Conservation (phyloP, 37 sponge, comb jelly and placozoan species). For the Spongilla lacustris region DNA sequence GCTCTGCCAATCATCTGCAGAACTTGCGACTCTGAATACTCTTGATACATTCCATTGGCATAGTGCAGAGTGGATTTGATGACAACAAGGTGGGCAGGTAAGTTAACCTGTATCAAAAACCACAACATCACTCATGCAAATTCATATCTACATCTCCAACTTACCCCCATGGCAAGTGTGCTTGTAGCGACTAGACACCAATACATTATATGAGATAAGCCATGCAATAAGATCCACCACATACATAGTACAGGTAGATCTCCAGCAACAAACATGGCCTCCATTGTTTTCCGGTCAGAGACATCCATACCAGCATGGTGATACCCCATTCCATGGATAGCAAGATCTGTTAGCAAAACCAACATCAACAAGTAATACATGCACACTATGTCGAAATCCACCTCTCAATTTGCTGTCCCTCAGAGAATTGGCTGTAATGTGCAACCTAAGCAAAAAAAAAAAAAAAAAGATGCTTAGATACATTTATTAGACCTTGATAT, state of each 20-base stretch:
- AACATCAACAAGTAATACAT: neutral
- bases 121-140: neutral
- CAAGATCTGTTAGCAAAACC: conserved; percentile 53
- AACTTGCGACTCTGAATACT: conserved; percentile 93
- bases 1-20: conserved; percentile 99
- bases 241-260: conserved; percentile 95
- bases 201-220: neutral
- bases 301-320: conserved; percentile 97
- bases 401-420: conserved; percentile 91
- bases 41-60: conserved; percentile 83
- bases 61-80: conserved; percentile 97
- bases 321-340: conserved; percentile 90
- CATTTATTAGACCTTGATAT: neutral
- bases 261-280: conserved; percentile 83
- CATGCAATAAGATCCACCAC: neutral
- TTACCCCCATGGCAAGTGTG: conserved; percentile 97
- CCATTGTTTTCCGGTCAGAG: conserved; percentile 83
- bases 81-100: conserved; percentile 98
- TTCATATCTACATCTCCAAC: neutral
- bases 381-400: neutral
- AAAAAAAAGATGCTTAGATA: neutral
- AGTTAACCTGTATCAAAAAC: conserved; percentile 72
- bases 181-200: conserved; percentile 84
- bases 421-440: conserved; percentile 50
- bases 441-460: conserved; percentile 24